phyloP scores from a whole-genome alignment of 2,888 invertebrate genomes.

The Melangyna quadrimaculata region DNA sequence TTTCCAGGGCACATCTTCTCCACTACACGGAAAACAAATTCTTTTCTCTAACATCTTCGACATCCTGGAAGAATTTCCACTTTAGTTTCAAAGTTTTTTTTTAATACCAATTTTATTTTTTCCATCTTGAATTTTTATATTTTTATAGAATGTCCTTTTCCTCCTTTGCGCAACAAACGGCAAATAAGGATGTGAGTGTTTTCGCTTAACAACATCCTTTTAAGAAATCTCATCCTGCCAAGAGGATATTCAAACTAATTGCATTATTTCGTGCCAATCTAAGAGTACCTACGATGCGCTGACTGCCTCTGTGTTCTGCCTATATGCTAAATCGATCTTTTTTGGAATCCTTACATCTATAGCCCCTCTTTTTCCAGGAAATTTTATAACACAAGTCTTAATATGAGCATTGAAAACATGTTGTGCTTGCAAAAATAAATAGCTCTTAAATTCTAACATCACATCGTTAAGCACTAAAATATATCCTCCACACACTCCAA shows the following conservation, averaged over 20 bases:
- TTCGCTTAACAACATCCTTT: conserved; percentile 5
- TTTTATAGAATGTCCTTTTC: conserved; percentile 51
- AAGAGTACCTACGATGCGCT: background rate
- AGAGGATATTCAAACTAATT: conserved; percentile 38
- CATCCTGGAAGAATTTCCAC: conserved; percentile 27
- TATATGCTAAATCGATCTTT: conserved; percentile 8
- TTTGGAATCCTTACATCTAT: background rate
- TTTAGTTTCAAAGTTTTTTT: conserved; percentile 14
- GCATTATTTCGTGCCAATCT: conserved; percentile 36
- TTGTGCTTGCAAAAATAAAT: background rate
- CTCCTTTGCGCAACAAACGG: background rate
- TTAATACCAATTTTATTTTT: background rate
- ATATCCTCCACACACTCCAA: background rate
- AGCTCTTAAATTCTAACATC: background rate
- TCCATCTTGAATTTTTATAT: conserved; percentile 18
- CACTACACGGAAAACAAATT: background rate
- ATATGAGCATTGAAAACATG: background rate
- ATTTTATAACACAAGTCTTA: background rate
- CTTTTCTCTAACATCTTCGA: conserved; percentile 24
- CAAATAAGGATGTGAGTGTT: background rate
- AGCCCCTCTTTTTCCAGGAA: too few relatives aligned
- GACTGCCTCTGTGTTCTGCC: too few relatives aligned
- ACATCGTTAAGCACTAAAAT: conserved; percentile 5
- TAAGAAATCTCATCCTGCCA: background rate
- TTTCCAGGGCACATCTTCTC: conserved; percentile 10